Conservation (phyloP, 1,140 invertebrate genomes). For the Patella vulgata region DNA sequence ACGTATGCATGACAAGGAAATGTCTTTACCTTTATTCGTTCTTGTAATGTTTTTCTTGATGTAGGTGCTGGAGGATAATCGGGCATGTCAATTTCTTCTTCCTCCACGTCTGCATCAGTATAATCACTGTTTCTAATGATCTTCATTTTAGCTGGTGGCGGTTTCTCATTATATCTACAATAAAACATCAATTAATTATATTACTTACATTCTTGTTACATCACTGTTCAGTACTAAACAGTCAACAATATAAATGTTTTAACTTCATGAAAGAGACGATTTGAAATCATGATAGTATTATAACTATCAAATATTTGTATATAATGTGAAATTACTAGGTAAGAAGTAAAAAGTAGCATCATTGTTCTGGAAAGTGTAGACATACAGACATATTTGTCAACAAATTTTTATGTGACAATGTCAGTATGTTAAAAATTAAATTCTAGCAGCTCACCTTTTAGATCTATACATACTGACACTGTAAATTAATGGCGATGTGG, state of each 20-base stretch:
- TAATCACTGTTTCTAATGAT: constrained; percentile 43
- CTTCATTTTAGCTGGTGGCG: constrained; percentile 24
- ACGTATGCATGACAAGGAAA: not conserved
- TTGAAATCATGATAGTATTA: no score
- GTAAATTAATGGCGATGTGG: constrained; percentile 34
- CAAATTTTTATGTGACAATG: no score
- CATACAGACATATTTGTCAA: no score
- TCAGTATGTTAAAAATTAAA: no score
- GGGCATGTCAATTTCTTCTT: constrained; percentile 48
- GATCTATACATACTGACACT: constrained; percentile 53
- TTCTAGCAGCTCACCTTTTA: constrained; percentile 45
- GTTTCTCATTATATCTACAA: constrained; percentile 13
- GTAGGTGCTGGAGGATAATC: constrained; percentile 19
- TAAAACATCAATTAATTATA: no score
- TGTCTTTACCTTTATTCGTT: constrained; percentile 39
- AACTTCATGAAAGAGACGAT: no score
- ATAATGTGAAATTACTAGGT: no score
- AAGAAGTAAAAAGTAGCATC: no score
- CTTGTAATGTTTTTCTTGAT: constrained; percentile 32
- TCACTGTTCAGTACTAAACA: no score
- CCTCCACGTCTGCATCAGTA: constrained; percentile 24
- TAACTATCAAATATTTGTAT: no score
- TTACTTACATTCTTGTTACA: no score
- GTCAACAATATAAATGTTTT: constrained; percentile 1
- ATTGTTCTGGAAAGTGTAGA: no score